Percentiles rank a stretch among this genome's conserved stretches.
These are phyloP conservation scores for Actinopyga echinites DNA, from an alignment of 53 echinoderm and acorn worm genomes.

Conservation along the genomic window DNA sequence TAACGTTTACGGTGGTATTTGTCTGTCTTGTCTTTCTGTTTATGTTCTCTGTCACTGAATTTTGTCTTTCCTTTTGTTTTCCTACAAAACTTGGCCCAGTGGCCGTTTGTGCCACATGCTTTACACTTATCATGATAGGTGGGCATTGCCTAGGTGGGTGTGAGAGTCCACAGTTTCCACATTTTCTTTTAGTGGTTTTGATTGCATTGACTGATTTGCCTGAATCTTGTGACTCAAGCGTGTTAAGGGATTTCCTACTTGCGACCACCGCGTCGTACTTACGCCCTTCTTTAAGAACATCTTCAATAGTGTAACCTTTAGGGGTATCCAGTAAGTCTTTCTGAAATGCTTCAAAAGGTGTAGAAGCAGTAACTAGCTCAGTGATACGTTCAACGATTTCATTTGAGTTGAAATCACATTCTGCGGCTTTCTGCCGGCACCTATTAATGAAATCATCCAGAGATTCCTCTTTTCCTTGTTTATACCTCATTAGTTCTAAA, in stretches of 20 bases:
- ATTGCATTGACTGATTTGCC: constrained; percentile 12
- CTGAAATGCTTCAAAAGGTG: constrained; percentile 54
- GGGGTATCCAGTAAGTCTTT: too few species aligned
- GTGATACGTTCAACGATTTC: constrained; percentile 53
- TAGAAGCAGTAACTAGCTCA: constrained; percentile 62
- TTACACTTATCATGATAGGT: constrained; percentile 59
- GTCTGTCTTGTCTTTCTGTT: background rate
- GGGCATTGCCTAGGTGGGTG: constrained; percentile 59
- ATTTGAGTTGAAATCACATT: constrained; percentile 45
- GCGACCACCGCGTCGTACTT: constrained; percentile 62
- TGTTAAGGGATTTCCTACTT: constrained; percentile 31
- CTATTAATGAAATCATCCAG: constrained; percentile 65
- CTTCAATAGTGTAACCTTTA: too few species aligned
- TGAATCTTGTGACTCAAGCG: background rate
- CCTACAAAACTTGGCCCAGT: constrained; percentile 58
- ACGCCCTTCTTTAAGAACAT: constrained; percentile 45
- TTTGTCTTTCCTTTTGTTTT: constrained; percentile 40
- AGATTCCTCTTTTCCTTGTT: constrained; percentile 35
- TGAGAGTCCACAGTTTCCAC: constrained; percentile 47
- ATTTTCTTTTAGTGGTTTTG: constrained; percentile 2
- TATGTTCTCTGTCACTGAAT: background rate
- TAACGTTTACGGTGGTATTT: constrained; percentile 4
- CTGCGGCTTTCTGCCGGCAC: constrained; percentile 48
- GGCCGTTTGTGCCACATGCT: constrained; percentile 56
- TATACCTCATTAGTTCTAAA: constrained; percentile 53